Percentiles rank a stretch among this genome's conserved stretches.
These are phyloP conservation scores for Drosophila pachea DNA, from an alignment of 1,140 invertebrate genomes.

Conservation along the genomic window DNA sequence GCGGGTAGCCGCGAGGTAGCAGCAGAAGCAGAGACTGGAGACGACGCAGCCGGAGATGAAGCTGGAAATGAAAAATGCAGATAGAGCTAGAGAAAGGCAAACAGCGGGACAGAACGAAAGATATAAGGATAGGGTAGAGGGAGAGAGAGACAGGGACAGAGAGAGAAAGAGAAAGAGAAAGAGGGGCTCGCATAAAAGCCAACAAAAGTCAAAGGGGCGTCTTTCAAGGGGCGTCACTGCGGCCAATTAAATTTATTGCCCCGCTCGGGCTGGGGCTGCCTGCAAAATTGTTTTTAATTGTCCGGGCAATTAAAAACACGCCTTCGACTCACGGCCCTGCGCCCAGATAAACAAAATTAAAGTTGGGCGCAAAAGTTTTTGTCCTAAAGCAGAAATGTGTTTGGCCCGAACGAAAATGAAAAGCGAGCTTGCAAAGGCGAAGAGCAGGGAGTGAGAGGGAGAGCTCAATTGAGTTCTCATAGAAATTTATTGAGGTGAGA, in stretches of 20 bases:
- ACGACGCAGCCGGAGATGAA: conserved; percentile 36
- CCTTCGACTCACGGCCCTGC: conserved; percentile 34
- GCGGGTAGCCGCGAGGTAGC: neutral
- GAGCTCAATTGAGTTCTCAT: neutral
- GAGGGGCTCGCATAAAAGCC: conserved; percentile 17
- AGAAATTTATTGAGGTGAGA: neutral
- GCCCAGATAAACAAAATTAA: conserved; percentile 53
- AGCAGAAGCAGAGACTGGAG: too few species aligned
- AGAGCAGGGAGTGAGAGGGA: neutral
- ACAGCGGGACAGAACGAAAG: neutral
- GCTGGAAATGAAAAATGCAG: conserved; percentile 31
- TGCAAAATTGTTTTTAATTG: conserved; percentile 76
- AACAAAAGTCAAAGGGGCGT: conserved; percentile 52
- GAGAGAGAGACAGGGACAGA: neutral
- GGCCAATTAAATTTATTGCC: conserved; percentile 75
- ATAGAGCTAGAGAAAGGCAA: neutral
- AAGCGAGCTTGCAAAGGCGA: neutral
- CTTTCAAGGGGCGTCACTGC: conserved; percentile 61
- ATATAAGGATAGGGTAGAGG: neutral
- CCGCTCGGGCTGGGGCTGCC: conserved; percentile 54
- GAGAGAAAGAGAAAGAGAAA: neutral
- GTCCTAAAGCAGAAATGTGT: neutral
- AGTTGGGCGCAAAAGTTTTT: conserved; percentile 33
- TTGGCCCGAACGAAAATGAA: neutral
- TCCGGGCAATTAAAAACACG: conserved; percentile 73